Base-by-base conservation (phyloP, 1,140 invertebrate species). In the Cyclargus thomasi region DNA sequence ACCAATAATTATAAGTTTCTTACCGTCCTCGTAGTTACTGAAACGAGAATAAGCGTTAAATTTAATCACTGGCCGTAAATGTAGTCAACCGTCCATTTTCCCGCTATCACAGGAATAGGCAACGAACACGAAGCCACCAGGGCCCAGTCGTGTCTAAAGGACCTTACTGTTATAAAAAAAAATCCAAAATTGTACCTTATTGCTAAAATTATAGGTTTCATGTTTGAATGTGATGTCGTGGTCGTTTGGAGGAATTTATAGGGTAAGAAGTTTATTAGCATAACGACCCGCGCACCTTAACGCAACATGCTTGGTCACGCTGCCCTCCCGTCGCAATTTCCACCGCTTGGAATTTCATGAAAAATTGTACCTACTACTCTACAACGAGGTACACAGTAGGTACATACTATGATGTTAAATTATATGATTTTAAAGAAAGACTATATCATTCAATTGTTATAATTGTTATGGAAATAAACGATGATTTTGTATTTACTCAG, bases 71-170 rank as follows among this genome's bases (percentile, higher is more conserved):
- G 76, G 77, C 78, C 81, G 84, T 90, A 88, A 90, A 90, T 80
- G 87, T 90, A 87, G 82, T 84, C 85, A 87, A 86, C 83, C 85
- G 84, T 88, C 81, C 85, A 87, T 90, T 90, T 88, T 82, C 82
- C 76, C 76, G 77, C 80, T 90, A 88, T 88, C 84, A 79, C 80
- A 72, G 77, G 79, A 83, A 82, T 78, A 81, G 79, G 73, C 82
- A 72, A 75, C 77, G 73, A 76, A 88, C 86, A 90, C 85, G 86
- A 80, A 88, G 81, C 74, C 77, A 71, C 69, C 69, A 66, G 59
- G 65, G 53, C 39, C 11, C 2, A 47, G 10, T 11, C 11, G 39
- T 8, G 5, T 47, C 39, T 8, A 47, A 47, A 47, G 5, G 39
- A 47, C 39, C 10, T 17, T 62, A n/a, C 57, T n/a, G 8, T 17